Conservation (phyloP, 2,113 vertebrate genomes). For the Nothoprocta perdicaria region DNA sequence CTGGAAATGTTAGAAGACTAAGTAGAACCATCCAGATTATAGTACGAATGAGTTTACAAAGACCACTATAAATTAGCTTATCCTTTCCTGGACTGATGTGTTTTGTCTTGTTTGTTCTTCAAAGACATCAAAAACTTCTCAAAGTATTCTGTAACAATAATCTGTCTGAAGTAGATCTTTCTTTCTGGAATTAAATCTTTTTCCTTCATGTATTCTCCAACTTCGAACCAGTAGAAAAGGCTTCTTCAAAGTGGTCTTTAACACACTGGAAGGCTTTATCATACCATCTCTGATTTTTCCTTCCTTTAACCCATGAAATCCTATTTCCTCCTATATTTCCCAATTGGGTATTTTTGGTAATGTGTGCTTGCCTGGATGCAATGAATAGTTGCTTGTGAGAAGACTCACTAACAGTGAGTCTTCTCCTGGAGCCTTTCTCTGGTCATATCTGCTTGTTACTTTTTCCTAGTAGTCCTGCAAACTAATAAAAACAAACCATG, state of each 20-base stretch:
- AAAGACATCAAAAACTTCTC: neutral
- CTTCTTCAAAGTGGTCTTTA: neutral
- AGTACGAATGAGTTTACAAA: neutral
- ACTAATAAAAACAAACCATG: neutral
- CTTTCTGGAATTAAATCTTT: neutral
- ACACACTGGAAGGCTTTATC: neutral
- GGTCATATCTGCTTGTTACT: neutral
- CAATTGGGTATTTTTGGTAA: neutral
- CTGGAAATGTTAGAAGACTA: neutral
- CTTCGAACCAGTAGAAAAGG: neutral
- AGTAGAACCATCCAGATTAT: neutral
- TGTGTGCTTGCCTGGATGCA: neutral
- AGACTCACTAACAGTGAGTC: no score
- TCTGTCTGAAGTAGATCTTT: neutral
- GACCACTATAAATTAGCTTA: neutral
- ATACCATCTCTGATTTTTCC: neutral
- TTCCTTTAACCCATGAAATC: neutral
- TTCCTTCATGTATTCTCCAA: neutral
- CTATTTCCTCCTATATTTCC: accelerated
- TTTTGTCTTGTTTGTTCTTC: neutral
- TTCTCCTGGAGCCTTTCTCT: neutral
- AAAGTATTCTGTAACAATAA: neutral
- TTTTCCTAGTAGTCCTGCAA: neutral
- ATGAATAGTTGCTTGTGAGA: no score
- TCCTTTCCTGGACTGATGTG: neutral